Evolutionary conservation across 2,888 invertebrate species (phyloP), one percentile per base, ranked within the genome.

Genomic region (Eupithecia tripunctaria): DNA sequence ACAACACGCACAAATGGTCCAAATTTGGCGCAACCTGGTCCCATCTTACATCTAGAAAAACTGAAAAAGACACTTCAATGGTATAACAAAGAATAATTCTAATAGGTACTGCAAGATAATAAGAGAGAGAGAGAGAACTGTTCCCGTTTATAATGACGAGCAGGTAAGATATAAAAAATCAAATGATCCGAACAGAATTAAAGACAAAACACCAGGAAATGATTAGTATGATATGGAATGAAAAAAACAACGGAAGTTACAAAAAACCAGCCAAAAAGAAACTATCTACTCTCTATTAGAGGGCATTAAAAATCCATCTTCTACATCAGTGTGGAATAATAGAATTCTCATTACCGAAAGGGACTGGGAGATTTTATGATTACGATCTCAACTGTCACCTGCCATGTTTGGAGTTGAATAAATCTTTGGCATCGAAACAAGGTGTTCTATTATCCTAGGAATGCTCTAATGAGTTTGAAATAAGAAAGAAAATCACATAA

Each of bases 251-350:
- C 69, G 75, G 75, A 78, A 78, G 70, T 72, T 14, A 47, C 29
- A 71, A 68, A 73, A 73, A 70, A 38, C 18, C 0, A 32, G 4
- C 12, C 18, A 67, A 80, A 80, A 87, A 88, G 85, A 32, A 38
- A 64, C 63, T 21, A 63, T 63, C 63, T 38, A 86, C 83, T 75
- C 83, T 75, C 67, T 70, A 66, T 70, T 80, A 78, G 70, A 70
- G 71, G 67, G 84, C 89, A 93, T 93, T 92, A 92, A 92, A 91
- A 91, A 89, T 80, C 83, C 89, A 91, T 91, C 80, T 82, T 83
- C 82, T 78, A 79, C 76, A 38, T 64, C 64, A 64, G 38, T 38
- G 14, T 14, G 21, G 64, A 25, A 64, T 64, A 64, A 64, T 64
- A 64, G 14, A 64, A 64, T 41, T 78, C 85, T 90, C 86, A 89